Conservation (phyloP, 1,140 invertebrate species). For the Orchestia grillus region DNA sequence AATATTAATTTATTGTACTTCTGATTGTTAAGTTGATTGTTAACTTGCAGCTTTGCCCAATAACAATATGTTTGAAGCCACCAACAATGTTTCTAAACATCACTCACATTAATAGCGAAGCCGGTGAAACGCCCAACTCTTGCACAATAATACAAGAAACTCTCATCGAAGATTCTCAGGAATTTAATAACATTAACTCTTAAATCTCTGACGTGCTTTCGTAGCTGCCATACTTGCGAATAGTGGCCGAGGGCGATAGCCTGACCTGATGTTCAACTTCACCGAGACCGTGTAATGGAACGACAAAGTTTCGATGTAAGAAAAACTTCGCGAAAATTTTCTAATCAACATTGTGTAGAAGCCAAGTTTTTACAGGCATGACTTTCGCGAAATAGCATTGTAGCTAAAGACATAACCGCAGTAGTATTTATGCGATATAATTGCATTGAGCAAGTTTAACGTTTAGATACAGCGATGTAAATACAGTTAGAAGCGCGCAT, state of each 20-base stretch:
- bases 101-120: not conserved
- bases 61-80: too few relatives aligned
- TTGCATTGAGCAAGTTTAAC: too few relatives aligned
- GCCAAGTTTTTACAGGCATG: not conserved
- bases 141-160: not conserved
- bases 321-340: not conserved
- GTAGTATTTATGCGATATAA: too few relatives aligned
- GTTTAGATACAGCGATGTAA: too few relatives aligned
- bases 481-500: too few relatives aligned
- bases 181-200: not conserved
- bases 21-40: not conserved
- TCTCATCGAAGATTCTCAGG: not conserved
- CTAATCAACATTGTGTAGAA: not conserved
- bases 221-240: not conserved
- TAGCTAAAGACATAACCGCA: not conserved
- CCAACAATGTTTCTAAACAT: too few relatives aligned
- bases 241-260: not conserved
- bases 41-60: not conserved
- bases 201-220: not conserved
- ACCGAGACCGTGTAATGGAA: slow-evolving; percentile 9
- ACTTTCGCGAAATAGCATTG: not conserved
- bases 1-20: too few relatives aligned
- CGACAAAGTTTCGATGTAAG: not conserved
- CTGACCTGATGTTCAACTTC: not conserved
- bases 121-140: not conserved